A percentile compares a stretch with the other conserved stretches of the same genome.
phyloP scores from a whole-genome alignment of 2,797 vertebrate species.

The Poecilia wingei region DNA sequence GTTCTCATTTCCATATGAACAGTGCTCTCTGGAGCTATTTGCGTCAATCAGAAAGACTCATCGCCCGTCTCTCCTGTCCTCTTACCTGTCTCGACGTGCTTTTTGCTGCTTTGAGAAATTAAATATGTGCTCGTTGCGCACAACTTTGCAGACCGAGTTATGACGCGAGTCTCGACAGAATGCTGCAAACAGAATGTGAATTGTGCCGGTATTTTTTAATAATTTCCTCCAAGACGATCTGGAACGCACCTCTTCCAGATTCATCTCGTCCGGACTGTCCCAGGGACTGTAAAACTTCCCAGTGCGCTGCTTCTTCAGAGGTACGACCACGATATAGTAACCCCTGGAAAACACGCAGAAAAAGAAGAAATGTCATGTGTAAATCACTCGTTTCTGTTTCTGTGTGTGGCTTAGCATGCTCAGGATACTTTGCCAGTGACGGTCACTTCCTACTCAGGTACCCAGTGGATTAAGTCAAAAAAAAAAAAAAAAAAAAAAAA shows the following conservation, averaged over 20 bases:
- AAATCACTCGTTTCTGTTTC: neutral
- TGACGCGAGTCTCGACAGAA: neutral
- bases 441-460: slow-evolving; percentile 47
- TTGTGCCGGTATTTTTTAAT: neutral
- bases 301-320: slow-evolving; percentile 93
- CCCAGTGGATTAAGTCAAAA: slow-evolving; percentile 27
- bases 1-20: slow-evolving; percentile 80
- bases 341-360: slow-evolving; percentile 79
- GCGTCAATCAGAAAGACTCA: slow-evolving; percentile 73
- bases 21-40: slow-evolving; percentile 75
- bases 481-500: neutral
- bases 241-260: slow-evolving; percentile 92
- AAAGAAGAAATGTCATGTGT: neutral
- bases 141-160: slow-evolving; percentile 2
- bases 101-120: slow-evolving; percentile 46
- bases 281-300: slow-evolving; percentile 97
- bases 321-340: slow-evolving; percentile 97
- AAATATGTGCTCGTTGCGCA: slow-evolving; percentile 19
- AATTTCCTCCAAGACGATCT: neutral
- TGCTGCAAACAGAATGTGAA: slow-evolving; percentile 1
- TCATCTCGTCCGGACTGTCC: slow-evolving; percentile 98
- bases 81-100: slow-evolving; percentile 51
- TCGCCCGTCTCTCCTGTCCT: slow-evolving; percentile 56
- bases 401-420: slow-evolving; percentile 32
- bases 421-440: slow-evolving; percentile 30